Conservation (phyloP, 37 sponge, comb jelly and placozoan genomes). For the Halisarca cf. caerulea region DNA sequence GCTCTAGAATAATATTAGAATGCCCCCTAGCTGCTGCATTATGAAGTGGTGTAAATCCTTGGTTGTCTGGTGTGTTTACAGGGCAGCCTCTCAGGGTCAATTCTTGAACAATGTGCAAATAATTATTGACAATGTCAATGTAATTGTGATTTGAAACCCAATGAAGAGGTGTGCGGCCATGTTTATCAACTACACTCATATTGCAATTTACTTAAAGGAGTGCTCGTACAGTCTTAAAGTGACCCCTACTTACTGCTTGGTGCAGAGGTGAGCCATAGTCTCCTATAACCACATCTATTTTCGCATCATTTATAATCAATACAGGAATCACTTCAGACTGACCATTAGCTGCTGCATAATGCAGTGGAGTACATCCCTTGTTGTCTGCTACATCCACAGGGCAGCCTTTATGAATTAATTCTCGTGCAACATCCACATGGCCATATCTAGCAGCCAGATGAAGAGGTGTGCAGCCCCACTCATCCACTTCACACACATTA, state of each 20-base stretch:
- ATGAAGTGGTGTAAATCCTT: constrained; percentile 18
- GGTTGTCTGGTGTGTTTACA: not conserved
- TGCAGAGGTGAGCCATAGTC: not conserved
- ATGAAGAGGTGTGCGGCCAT: too few relatives aligned
- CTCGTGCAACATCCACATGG: too few relatives aligned
- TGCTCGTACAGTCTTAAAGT: not conserved
- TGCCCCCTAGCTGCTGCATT: not conserved
- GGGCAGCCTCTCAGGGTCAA: too few relatives aligned
- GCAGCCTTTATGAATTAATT: not conserved
- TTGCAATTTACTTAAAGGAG: not conserved
- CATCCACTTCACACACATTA: too few relatives aligned
- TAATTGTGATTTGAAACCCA: too few relatives aligned
- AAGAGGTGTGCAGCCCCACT: too few relatives aligned
- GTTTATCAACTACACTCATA: too few relatives aligned
- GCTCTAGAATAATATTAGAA: not conserved
- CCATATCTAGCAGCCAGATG: not conserved
- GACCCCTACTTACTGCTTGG: not conserved
- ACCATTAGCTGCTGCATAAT: not conserved
- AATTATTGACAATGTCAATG: too few relatives aligned
- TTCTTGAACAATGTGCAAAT: too few relatives aligned
- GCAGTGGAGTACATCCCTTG: not conserved
- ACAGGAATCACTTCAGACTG: not conserved
- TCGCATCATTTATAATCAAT: not conserved
- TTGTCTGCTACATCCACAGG: not conserved
- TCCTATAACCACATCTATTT: not conserved